Conservation (phyloP, 2,797 vertebrate species). For the Lates japonicus region DNA sequence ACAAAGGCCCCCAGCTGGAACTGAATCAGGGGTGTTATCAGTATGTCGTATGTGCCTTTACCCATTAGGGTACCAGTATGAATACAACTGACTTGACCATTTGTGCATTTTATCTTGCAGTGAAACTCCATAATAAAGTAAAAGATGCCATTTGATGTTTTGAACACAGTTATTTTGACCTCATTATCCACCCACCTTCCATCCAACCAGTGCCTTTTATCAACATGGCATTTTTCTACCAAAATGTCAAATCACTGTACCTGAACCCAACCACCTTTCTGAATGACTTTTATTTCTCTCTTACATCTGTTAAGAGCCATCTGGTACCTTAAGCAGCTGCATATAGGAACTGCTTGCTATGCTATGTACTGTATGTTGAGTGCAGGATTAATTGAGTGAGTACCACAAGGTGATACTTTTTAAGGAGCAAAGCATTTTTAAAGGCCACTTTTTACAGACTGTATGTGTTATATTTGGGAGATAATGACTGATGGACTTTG, state of each 20-base stretch:
- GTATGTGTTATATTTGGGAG: not conserved
- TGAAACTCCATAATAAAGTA: not conserved
- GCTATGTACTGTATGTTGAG: not conserved
- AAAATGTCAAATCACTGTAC: constrained; percentile 24
- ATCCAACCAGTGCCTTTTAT: constrained; percentile 4
- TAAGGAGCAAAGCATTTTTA: not conserved
- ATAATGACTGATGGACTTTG: not conserved
- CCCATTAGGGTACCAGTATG: not conserved
- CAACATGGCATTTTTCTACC: constrained; percentile 9
- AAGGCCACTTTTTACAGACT: not conserved
- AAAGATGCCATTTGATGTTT: not conserved
- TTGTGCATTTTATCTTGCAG: not conserved
- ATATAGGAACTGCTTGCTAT: not conserved
- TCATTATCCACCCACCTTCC: not conserved
- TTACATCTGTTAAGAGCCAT: constrained; percentile 2
- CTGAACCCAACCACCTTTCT: constrained; percentile 26
- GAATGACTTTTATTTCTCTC: constrained; percentile 4
- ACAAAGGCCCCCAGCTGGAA: not conserved
- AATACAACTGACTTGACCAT: not conserved
- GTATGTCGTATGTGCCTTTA: not conserved
- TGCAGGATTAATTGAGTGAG: not conserved
- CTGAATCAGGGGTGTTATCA: not conserved
- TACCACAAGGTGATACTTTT: not conserved
- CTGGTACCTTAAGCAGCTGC: constrained; percentile 10
- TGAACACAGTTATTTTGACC: constrained; percentile 2